Conservation (phyloP, 1,140 invertebrate genomes). For the Brachionus angularis region DNA sequence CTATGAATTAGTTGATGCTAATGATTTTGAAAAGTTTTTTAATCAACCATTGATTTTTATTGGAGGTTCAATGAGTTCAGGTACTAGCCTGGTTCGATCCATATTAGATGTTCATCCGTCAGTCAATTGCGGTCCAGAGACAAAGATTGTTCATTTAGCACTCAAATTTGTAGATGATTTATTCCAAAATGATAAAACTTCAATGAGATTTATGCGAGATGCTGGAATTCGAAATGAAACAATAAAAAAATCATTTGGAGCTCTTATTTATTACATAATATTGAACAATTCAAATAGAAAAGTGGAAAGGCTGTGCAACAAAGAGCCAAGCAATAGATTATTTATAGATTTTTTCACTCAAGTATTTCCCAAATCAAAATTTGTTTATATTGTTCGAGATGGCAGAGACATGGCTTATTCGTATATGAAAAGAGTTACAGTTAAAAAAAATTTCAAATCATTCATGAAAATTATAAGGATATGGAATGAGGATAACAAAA, state of each 20-base stretch:
- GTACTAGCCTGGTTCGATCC: conserved; percentile 90
- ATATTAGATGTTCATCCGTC: conserved; percentile 98
- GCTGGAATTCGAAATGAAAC: not conserved
- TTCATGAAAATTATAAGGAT: conserved; percentile 87
- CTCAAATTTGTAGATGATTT: conserved; percentile 80
- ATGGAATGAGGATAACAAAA: conserved; percentile 89
- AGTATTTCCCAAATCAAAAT: conserved; percentile 31
- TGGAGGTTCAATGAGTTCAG: conserved; percentile 89
- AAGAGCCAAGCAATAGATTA: not conserved
- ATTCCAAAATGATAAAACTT: conserved; percentile 84
- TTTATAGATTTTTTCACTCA: not conserved
- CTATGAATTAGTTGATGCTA: too few relatives aligned
- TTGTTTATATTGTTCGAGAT: conserved; percentile 21
- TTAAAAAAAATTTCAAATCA: conserved; percentile 58
- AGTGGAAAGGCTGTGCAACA: conserved; percentile 7
- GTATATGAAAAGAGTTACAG: not conserved
- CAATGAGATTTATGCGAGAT: conserved; percentile 49
- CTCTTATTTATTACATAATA: not conserved
- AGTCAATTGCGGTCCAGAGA: conserved; percentile 94
- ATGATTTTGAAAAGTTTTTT: too few relatives aligned
- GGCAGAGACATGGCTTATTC: not conserved
- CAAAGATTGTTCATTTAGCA: conserved; percentile 86
- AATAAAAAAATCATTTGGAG: not conserved
- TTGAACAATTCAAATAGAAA: not conserved
- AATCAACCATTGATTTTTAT: conserved; percentile 65